Evolutionary conservation across 2,888 invertebrate genomes (phyloP).

Genomic region (Trachelus iudaicus): DNA sequence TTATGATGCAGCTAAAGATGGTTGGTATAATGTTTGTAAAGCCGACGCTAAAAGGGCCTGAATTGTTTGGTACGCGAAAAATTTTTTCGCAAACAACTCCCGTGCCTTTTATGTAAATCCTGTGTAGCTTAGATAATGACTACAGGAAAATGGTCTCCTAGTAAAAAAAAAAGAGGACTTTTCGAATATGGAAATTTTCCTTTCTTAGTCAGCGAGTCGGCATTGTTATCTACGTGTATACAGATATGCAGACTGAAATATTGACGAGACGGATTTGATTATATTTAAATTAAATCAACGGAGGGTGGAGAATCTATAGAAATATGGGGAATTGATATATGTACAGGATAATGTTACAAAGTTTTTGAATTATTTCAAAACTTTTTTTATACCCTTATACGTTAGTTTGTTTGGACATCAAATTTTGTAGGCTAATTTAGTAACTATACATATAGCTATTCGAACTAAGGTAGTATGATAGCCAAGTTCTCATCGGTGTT

Average conservation of each 20-base stretch:
- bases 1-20: background rate
- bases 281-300: background rate
- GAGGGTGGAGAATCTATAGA: background rate
- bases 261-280: background rate
- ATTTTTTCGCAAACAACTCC: background rate
- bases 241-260: background rate
- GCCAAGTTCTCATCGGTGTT: constrained; percentile 43
- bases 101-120: background rate
- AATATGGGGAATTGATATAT: background rate
- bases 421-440: background rate
- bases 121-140: background rate
- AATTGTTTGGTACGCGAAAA: background rate
- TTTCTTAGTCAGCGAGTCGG: background rate
- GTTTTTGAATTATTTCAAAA: background rate
- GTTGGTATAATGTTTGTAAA: background rate
- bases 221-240: background rate
- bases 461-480: constrained; percentile 21
- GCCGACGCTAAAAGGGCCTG: background rate
- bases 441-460: background rate
- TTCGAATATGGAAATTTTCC: background rate
- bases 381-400: background rate
- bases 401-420: background rate
- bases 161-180: background rate
- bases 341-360: background rate
- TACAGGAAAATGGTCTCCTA: background rate